Base-by-base conservation (phyloP, 1,140 invertebrate genomes). In the Drosophila sucinea region DNA sequence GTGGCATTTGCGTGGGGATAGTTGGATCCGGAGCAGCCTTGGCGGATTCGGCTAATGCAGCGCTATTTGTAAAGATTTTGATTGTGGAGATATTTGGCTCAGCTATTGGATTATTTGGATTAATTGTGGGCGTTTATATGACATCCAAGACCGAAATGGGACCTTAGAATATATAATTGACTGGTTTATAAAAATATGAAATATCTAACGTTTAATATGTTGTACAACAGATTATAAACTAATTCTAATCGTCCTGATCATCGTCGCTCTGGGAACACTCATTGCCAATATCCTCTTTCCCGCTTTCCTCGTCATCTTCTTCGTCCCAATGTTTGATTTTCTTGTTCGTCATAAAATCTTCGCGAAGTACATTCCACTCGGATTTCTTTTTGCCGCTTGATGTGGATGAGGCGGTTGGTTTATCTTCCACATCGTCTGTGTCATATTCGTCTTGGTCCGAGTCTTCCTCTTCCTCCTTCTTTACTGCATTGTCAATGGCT, bases 11-110 rank as follows among this genome's bases (percentile, higher is more conserved):
- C 84, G 98, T 99, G 38, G 98, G 98, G 23, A 96, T 99, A 82
- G 98, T 99, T 55, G 98, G 96, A 7, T 99, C 98, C 30, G 98
- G 98, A 68, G 98, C 98, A 57, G 98, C 98, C 23, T 93, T 99
- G 1, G 95, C 98, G 66, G 98, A 99, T 94, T 98, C 98, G 58
- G 98, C 98, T 6, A 98, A 99, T 93, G 95, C 97, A 11, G 94
- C 96, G 2, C 94, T 99, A 5, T 99, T 99, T 91, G 98, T 99
- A 4, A 99, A 99, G 93, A 98, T 99, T 92, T 94, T 99, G 1
- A 99, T 99, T 92, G 96, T 99, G 56, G 98, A 99, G 94, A 99
- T 99, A 92, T 99, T 99, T 92, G 98, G 97, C 7, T 98, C 97
- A 91, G 98, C 98, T 72, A 99, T 99, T 93, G 98, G 98, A 84